Conservation (phyloP, 2,888 invertebrate species). For the Noctua janthe region DNA sequence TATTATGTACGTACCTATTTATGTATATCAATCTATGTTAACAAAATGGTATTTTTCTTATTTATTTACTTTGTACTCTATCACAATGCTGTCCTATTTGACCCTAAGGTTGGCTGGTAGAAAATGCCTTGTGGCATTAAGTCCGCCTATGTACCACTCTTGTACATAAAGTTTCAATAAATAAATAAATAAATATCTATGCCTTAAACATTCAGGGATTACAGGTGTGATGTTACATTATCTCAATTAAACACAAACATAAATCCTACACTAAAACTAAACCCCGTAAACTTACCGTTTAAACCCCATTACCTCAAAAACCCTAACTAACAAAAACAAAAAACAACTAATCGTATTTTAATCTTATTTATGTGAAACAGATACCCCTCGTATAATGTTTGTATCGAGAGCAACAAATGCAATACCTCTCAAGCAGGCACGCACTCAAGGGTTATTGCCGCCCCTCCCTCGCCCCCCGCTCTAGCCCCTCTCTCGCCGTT, state of each 20-base stretch:
- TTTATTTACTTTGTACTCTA: no score
- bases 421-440: slow-evolving; percentile 81
- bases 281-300: not conserved
- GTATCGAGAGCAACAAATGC: slow-evolving; percentile 75
- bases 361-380: slow-evolving; percentile 55
- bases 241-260: not conserved
- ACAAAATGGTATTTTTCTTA: no score
- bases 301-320: not conserved
- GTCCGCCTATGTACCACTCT: no score
- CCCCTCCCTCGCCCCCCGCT: slow-evolving; percentile 52
- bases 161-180: no score
- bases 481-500: slow-evolving; percentile 55
- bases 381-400: slow-evolving; percentile 55
- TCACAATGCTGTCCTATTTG: no score
- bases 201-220: not conserved
- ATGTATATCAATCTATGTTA: no score
- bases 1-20: no score
- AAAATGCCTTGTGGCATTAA: no score
- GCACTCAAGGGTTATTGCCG: slow-evolving; percentile 80
- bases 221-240: not conserved
- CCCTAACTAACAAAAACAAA: slow-evolving; percentile 10
- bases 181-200: not conserved
- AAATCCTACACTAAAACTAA: not conserved
- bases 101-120: no score
- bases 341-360: slow-evolving; percentile 46